Percentiles rank a stretch among this genome's conserved stretches.
Conservation (phyloP, 2,888 invertebrate genomes). For the Tuberolachnus salignus region DNA sequence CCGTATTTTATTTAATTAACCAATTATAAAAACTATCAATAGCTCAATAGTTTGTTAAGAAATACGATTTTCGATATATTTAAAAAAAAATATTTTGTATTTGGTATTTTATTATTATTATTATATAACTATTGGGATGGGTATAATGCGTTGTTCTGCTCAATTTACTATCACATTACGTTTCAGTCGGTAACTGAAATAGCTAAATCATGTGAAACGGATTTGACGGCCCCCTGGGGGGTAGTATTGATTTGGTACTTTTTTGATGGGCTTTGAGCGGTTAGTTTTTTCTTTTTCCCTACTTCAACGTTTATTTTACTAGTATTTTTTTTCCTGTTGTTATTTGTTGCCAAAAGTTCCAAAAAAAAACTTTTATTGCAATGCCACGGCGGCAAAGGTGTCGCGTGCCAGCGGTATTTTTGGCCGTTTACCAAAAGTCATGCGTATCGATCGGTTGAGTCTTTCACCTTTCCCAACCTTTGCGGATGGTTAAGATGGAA, state of each 20-base stretch:
- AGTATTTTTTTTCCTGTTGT: conserved; percentile 36
- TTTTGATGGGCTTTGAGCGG: conserved; percentile 43
- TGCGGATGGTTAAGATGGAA: conserved; percentile 20
- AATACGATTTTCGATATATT: no score
- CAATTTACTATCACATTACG: not conserved
- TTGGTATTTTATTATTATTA: no score
- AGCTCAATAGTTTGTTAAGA: no score
- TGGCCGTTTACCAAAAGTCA: conserved; percentile 50
- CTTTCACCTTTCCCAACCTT: conserved; percentile 22
- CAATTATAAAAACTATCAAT: no score
- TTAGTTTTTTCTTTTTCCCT: conserved; percentile 29
- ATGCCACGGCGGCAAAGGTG: conserved; percentile 50
- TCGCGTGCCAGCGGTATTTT: conserved; percentile 56
- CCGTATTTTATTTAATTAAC: no score
- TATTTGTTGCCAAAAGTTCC: conserved; percentile 55
- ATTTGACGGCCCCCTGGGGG: conserved; percentile 18
- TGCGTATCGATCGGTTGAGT: conserved; percentile 41
- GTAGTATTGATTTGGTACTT: conserved; percentile 45
- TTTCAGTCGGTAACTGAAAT: conserved; percentile 24
- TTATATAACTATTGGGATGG: no score
- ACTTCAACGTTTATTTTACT: conserved; percentile 31
- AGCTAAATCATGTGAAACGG: conserved; percentile 28
- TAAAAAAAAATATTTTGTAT: no score
- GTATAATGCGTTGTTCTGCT: not conserved
- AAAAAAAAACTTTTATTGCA: conserved; percentile 55